phyloP scores from a whole-genome alignment of 2,888 invertebrate genomes.

The Rhagium mordax region DNA sequence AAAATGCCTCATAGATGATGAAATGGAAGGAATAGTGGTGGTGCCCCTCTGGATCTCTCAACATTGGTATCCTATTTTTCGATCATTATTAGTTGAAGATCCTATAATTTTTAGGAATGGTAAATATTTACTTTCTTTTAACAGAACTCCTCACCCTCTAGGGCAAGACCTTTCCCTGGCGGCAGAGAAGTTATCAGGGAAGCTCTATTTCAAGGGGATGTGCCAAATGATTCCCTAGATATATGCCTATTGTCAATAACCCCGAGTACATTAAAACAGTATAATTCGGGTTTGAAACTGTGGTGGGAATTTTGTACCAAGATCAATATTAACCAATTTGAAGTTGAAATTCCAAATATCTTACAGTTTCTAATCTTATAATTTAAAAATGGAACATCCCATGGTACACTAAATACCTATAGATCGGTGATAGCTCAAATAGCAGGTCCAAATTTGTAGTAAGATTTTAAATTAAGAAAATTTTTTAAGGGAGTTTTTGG shows the following conservation, averaged over 20 bases:
- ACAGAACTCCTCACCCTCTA: slow-evolving; percentile 22
- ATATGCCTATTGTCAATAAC: neutral
- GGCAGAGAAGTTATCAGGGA: slow-evolving; percentile 21
- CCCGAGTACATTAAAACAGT: neutral
- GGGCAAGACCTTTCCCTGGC: slow-evolving; percentile 16
- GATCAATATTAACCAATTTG: neutral
- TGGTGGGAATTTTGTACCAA: neutral
- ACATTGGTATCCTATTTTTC: slow-evolving; percentile 34
- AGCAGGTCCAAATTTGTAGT: neutral
- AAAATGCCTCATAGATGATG: slow-evolving; percentile 52
- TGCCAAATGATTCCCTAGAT: neutral
- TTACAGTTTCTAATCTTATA: neutral
- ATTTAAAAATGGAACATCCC: neutral
- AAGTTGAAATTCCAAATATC: neutral
- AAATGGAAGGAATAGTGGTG: slow-evolving; percentile 32
- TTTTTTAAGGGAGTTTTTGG: neutral
- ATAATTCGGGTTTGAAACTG: neutral
- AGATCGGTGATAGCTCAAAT: neutral
- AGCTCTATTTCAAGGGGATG: neutral
- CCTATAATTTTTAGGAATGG: slow-evolving; percentile 24
- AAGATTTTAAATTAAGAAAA: neutral
- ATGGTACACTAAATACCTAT: neutral
- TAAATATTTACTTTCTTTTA: slow-evolving; percentile 19
- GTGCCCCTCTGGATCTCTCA: slow-evolving; percentile 34
- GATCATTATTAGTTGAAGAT: neutral